Evolutionary conservation across 2,113 vertebrate species (phyloP), one percentile per base, ranked within the genome.

Genomic region (Scalopus aquaticus): DNA sequence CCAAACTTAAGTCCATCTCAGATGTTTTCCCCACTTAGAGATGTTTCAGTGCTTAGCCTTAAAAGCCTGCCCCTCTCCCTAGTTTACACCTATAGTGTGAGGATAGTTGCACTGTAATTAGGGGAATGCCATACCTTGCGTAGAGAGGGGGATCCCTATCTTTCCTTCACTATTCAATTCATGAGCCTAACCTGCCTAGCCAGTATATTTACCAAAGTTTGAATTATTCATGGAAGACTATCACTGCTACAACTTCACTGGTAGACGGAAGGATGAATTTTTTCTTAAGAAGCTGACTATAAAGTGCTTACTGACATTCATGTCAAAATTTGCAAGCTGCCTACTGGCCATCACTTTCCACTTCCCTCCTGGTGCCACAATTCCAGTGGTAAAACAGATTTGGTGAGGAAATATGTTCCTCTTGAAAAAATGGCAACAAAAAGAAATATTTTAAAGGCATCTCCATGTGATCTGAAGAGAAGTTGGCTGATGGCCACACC

Each of bases 111-210:
- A 28, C 1, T 1, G 0, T 7, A 15, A 67, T 44, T 54, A 69
- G 39, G 39, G 46, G 39, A 78, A 11, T 22, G 54, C 0, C 0
- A 32, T 6, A 6, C 30, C 15, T 54, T 73, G 56, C 19, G 7
- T 30, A 22, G 60, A 73, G 20, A 42, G 0, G 1, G 6, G 10
- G 20, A 54, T 2, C 26, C 7, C 1, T 76, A 12, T 37, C 1
- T 37, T 76, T 74, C 30, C 24, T 7, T 80, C 3, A 80, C 37
- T 74, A 79, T 10, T 60, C 58, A 74, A n/a, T 5, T 24, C 37
- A 60, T 3, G 9, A 22, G 65, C 54, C 62, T 20, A 72, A 2
- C 4, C 46, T 92, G 60, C 87, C 6, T 64, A 28, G 17, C 32
- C 17, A 44, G 3, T 39, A 2, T 49, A 42, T 56, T 56, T 65